These are phyloP conservation scores for Brachionus angularis DNA, from an alignment of 1,140 invertebrate genomes.

Conservation along the genomic window DNA sequence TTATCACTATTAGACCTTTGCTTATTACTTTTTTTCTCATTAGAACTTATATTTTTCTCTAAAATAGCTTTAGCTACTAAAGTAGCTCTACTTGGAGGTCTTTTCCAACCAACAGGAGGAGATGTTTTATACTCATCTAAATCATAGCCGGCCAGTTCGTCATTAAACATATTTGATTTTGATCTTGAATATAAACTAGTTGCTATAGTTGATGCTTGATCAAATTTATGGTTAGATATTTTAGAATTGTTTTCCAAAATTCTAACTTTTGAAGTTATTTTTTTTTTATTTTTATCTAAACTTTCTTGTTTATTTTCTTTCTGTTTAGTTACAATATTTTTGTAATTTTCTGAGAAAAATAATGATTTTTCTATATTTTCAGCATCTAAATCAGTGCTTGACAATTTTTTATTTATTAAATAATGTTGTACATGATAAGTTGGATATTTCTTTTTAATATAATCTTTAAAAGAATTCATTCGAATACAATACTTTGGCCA, in stretches of 20 bases:
- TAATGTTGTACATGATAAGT: neutral
- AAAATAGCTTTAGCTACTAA: conserved; percentile 12
- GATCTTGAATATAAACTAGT: neutral
- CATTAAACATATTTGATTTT: neutral
- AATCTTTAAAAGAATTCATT: conserved; percentile 18
- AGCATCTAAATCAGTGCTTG: conserved; percentile 30
- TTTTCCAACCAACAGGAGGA: conserved; percentile 32
- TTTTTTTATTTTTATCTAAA: conserved; percentile 9
- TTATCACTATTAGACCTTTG: neutral
- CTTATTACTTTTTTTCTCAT: neutral
- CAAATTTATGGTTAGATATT: conserved; percentile 4
- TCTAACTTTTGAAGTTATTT: conserved; percentile 9
- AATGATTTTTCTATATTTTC: conserved; percentile 35
- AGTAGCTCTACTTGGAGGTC: conserved; percentile 6
- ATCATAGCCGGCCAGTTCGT: conserved; percentile 25
- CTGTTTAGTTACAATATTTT: neutral
- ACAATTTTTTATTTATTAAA: neutral
- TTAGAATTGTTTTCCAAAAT: conserved; percentile 27
- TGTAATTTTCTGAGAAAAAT: neutral
- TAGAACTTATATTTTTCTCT: neutral
- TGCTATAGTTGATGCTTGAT: neutral
- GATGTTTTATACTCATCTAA: conserved; percentile 27
- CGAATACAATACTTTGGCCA: conserved; percentile 41
- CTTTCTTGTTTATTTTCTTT: neutral
- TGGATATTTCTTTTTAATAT: conserved; percentile 34